A percentile compares a stretch with the other conserved stretches of the same genome.
Conservation (phyloP, 2,888 invertebrate species). For the Drosophila longiperda region DNA sequence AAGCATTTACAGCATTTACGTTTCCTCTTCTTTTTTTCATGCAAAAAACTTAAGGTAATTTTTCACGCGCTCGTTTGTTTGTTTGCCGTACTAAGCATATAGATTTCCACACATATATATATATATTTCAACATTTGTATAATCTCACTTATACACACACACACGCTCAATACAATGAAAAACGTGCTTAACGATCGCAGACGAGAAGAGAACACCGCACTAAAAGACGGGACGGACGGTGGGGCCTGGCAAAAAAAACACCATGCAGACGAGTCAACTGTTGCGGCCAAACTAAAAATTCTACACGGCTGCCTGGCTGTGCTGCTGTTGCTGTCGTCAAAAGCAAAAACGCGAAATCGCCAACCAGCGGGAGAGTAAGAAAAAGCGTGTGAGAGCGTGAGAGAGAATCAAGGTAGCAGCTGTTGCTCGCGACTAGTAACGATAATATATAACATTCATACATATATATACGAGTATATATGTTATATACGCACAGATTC, state of each 20-base stretch:
- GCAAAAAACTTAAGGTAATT: slow-evolving; percentile 32
- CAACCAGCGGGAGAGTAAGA: slow-evolving; percentile 26
- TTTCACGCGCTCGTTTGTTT: slow-evolving; percentile 45
- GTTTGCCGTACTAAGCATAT: slow-evolving; percentile 36
- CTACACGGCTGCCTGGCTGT: slow-evolving; percentile 49
- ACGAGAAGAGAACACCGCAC: slow-evolving; percentile 26
- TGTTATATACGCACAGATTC: not conserved
- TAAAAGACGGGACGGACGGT: slow-evolving; percentile 40
- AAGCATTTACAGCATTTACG: slow-evolving; percentile 36
- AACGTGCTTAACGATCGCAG: slow-evolving; percentile 71
- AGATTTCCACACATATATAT: slow-evolving; percentile 21
- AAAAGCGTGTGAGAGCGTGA: slow-evolving; percentile 27
- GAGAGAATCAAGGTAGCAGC: slow-evolving; percentile 56
- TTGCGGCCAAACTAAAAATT: slow-evolving; percentile 75
- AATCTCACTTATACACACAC: slow-evolving; percentile 24
- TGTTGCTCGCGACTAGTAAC: slow-evolving; percentile 51
- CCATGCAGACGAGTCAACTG: slow-evolving; percentile 79
- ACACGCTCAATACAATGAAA: slow-evolving; percentile 35
- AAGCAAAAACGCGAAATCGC: slow-evolving; percentile 57
- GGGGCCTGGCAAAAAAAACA: slow-evolving; percentile 37
- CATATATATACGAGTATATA: not conserved
- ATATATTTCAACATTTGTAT: slow-evolving; percentile 23
- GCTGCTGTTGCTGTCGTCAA: slow-evolving; percentile 31
- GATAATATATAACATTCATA: slow-evolving; percentile 48
- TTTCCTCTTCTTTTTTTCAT: slow-evolving; percentile 25